Evolutionary conservation across 2,113 vertebrate genomes (phyloP).

Genomic region (Pedionomus torquatus): DNA sequence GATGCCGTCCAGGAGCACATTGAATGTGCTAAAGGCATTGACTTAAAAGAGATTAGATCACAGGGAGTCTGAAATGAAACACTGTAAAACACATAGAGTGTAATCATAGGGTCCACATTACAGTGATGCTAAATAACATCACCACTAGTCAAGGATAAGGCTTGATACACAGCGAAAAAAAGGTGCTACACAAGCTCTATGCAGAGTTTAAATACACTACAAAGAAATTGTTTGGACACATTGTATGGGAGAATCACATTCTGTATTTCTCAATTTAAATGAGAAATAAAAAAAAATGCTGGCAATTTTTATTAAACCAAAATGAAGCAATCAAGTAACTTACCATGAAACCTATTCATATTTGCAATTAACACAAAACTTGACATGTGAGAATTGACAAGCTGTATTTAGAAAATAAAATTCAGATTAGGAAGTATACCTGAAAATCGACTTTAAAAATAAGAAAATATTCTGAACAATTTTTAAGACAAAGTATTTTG

Average conservation of each 20-base stretch:
- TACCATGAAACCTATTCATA: not conserved
- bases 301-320: not conserved
- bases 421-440: not conserved
- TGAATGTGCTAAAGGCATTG: not conserved
- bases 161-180: not conserved
- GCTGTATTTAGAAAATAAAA: not conserved
- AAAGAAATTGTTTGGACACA: not conserved
- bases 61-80: not conserved
- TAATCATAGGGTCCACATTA: not conserved
- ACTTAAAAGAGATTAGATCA: not conserved
- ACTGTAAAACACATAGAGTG: not conserved
- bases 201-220: not conserved
- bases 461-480: not conserved
- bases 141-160: not conserved
- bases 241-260: not conserved
- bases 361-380: not conserved
- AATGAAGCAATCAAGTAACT: not conserved
- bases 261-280: not conserved
- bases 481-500: not conserved
- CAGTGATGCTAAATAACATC: not conserved
- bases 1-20: not conserved
- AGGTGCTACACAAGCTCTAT: rapidly evolving
- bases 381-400: not conserved
- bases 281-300: not conserved
- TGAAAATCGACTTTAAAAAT: not conserved